Conservation (phyloP, 2,113 vertebrate genomes). For the Physeter macrocephalus region DNA sequence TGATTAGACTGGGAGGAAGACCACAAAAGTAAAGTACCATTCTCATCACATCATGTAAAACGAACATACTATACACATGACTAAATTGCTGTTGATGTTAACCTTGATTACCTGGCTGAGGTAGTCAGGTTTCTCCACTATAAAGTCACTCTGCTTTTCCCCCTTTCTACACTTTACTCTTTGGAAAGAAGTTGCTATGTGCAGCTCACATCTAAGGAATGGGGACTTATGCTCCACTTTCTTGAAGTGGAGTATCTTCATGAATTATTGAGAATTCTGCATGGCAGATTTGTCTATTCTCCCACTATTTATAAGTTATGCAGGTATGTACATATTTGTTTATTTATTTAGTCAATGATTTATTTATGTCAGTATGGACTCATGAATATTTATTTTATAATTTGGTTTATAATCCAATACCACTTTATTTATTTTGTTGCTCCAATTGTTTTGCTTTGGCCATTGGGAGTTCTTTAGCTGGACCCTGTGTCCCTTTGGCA, state of each 20-base stretch:
- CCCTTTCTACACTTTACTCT: neutral
- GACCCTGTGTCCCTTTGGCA: neutral
- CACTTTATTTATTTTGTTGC: neutral
- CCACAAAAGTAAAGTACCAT: neutral
- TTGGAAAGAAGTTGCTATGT: neutral
- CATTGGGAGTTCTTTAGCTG: neutral
- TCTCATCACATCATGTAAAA: neutral
- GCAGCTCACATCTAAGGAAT: neutral
- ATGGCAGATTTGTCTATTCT: neutral
- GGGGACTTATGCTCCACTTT: neutral
- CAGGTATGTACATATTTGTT: neutral
- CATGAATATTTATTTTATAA: neutral
- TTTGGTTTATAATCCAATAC: neutral
- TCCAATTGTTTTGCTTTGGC: neutral
- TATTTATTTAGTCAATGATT: neutral
- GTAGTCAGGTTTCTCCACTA: neutral
- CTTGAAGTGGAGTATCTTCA: neutral
- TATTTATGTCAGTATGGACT: neutral
- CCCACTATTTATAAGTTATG: neutral
- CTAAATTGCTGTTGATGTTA: neutral
- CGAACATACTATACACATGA: neutral
- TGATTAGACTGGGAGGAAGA: neutral
- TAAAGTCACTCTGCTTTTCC: neutral
- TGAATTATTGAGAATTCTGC: conserved; percentile 1
- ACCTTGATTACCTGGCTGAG: neutral